Conservation (phyloP, 2,113 vertebrate genomes). For the Recurvirostra avosetta region DNA sequence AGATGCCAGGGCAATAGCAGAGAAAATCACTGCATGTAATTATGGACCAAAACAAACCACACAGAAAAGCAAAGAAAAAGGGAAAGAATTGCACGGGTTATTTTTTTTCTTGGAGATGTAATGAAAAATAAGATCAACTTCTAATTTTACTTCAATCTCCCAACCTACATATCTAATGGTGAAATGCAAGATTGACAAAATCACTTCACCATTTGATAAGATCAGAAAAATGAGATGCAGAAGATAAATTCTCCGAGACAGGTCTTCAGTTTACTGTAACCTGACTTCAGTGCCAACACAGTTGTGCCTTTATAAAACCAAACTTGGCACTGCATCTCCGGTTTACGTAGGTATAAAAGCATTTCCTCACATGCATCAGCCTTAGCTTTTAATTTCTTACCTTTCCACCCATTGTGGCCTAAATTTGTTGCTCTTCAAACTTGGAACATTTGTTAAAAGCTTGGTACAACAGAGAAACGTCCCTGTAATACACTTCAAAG, state of each 20-base stretch:
- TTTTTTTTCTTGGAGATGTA: neutral
- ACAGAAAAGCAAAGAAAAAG: neutral
- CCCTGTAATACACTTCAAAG: neutral
- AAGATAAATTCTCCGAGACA: neutral
- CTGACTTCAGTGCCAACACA: neutral
- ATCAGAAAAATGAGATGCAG: neutral
- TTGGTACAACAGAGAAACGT: neutral
- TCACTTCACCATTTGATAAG: neutral
- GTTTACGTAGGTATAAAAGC: neutral
- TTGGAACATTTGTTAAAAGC: neutral
- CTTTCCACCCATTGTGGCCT: neutral
- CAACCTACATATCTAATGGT: neutral
- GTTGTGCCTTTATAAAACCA: neutral
- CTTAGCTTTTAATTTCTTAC: neutral
- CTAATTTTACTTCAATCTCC: neutral
- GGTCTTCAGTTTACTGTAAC: neutral
- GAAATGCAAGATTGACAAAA: neutral
- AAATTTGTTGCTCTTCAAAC: neutral
- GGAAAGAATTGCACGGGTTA: neutral
- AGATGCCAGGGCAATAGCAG: conserved; percentile 10
- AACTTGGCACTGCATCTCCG: neutral
- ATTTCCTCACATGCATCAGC: neutral
- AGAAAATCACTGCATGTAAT: conserved; percentile 16
- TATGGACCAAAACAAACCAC: conserved; percentile 32
- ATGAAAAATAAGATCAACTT: neutral